A percentile compares a stretch with the other conserved stretches of the same genome.
Evolutionary conservation across 2,888 invertebrate species (phyloP).

Genomic region (Tyria jacobaeae): DNA sequence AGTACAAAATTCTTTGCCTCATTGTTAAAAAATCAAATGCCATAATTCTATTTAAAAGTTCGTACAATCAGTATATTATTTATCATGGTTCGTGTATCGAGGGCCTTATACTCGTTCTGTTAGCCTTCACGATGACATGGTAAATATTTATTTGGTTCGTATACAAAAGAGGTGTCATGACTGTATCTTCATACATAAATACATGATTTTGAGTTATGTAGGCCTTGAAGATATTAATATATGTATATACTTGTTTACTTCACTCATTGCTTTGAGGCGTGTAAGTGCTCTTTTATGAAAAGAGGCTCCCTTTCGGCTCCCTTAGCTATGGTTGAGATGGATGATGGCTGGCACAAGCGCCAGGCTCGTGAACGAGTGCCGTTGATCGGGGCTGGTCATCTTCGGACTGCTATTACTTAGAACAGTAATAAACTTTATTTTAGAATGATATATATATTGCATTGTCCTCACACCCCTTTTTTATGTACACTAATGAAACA

Average conservation of each 20-base stretch:
- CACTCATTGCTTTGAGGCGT: background rate
- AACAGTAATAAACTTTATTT: too few species aligned
- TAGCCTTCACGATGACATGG: background rate
- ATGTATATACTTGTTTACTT: background rate
- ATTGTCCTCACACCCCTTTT: too few species aligned
- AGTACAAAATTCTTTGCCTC: too few species aligned
- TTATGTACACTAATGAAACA: too few species aligned
- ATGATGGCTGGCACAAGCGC: too few species aligned
- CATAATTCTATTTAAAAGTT: background rate
- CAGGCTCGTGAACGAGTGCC: too few species aligned
- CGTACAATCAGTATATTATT: background rate
- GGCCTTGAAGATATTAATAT: background rate
- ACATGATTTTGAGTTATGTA: background rate
- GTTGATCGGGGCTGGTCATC: too few species aligned
- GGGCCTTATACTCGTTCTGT: background rate
- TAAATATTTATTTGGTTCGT: background rate
- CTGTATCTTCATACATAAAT: background rate
- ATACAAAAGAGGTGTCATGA: conserved; percentile 1
- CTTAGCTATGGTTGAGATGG: too few species aligned
- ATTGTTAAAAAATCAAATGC: too few species aligned
- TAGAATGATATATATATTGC: too few species aligned
- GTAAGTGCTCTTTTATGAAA: background rate
- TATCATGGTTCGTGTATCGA: background rate
- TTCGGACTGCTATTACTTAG: too few species aligned
- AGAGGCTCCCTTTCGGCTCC: too few species aligned